Evolutionary conservation across 1,140 invertebrate genomes (phyloP), one percentile per base, ranked within the genome.

Genomic region (Brachionus plicatilis): DNA sequence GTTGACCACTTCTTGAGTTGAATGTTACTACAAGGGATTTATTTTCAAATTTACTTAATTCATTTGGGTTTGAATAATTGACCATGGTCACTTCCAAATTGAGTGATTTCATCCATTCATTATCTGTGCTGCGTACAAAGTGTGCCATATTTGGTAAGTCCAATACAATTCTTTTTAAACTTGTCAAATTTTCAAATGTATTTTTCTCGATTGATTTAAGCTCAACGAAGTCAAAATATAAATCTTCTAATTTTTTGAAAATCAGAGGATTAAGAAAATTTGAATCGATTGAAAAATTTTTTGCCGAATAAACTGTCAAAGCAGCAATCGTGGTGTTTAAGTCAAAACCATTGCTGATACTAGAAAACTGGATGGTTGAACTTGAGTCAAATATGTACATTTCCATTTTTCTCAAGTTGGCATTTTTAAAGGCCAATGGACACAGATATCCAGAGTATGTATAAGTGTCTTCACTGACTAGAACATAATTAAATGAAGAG

Each of bases 1-100:
- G 37, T 50, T 76, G 43, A 27, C 72, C 72, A 27, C 12, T 76
- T 50, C 72, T 76, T 76, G 72, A 76, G 27, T 76, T 76, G 50
- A 76, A 76, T 7, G 72, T 76, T 1, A 76, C 12, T 5, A 76
- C 11, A 3, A 76, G 14, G 0, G 72, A 50, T 50, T 41, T 47
- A 50, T 76, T 76, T 50, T 47, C 24, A 24, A 50, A 50, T 5
- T 47, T 76, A 14, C 2, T 20, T 20, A 76, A 24, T 53, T 76
- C 43, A n/a, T 12, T 9, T 33, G 41, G 20, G 27, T 76, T 53
- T 27, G 43, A 20, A 29, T 50, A 76, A 76, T 76, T 33, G 7
- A 76, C 24, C 9, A 11, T 9, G 17, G 9, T 50, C 1, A 76
- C 20, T 27, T 50, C 17, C 12, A 47, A 76, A 50, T 76, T 76